A percentile compares a stretch with the other conserved stretches of the same genome.
phyloP scores from a whole-genome alignment of 2,888 invertebrate species.

The Drosophila prolongata region DNA sequence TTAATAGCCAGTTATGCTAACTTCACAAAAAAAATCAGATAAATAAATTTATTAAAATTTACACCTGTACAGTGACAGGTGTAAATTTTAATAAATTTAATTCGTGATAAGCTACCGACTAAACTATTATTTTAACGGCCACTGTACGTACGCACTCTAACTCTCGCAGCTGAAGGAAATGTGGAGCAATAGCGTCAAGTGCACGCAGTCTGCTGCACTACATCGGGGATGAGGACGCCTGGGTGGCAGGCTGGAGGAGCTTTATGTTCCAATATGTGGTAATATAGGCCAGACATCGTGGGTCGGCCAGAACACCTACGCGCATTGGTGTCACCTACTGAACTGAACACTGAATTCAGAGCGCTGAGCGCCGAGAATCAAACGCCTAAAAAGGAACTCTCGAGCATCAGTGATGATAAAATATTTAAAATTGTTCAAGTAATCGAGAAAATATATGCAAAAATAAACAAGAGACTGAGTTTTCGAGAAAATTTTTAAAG shows the following conservation, averaged over 20 bases:
- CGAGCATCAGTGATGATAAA: constrained; percentile 9
- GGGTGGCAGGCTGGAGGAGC: constrained; percentile 14
- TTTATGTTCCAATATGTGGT: constrained; percentile 1
- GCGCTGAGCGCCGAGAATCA: constrained; percentile 8
- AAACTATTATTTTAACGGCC: constrained; percentile 8
- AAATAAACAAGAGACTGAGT: neutral
- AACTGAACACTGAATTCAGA: constrained; percentile 51
- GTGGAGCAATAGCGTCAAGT: constrained; percentile 78
- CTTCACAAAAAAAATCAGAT: no score
- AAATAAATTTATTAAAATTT: no score
- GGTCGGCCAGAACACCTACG: constrained; percentile 48
- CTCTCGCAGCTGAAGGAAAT: constrained; percentile 50
- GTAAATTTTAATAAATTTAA: no score
- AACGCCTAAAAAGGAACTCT: constrained; percentile 11
- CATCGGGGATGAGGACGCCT: constrained; percentile 28
- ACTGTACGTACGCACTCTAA: constrained; percentile 23
- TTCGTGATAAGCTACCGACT: no score
- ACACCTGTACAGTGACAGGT: no score
- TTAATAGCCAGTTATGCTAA: no score
- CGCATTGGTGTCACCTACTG: constrained; percentile 76
- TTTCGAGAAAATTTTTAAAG: neutral
- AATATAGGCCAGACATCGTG: constrained; percentile 69
- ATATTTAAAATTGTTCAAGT: neutral
- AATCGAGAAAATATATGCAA: neutral
- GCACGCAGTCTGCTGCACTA: constrained; percentile 62